Evolutionary conservation across 2,113 vertebrate genomes (phyloP), one percentile per base, ranked within the genome.

Genomic region (Nycticorax nycticorax): DNA sequence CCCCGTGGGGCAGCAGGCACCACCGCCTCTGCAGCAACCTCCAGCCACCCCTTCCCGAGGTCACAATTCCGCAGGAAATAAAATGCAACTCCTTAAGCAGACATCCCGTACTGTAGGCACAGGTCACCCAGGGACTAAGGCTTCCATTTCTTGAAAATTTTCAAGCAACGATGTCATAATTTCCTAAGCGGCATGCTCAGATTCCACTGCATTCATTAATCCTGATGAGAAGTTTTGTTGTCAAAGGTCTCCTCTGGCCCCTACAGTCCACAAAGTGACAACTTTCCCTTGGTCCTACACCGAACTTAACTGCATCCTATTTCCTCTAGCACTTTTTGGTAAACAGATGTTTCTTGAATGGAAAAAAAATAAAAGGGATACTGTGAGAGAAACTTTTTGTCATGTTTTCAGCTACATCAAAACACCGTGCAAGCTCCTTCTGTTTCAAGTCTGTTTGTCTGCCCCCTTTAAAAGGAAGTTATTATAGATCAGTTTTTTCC

Each of bases 201-300:
- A 2, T 50, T 48, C 32, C 39, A 22, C 43, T 57, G 12, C 23
- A 27, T 10, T n/a, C 19, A 8, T 39, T 33, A 21, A 47, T 23
- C 19, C 63, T 52, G 45, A 23, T 27, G 47, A 57, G 12, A 26
- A 53, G 24, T 62, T 20, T 43, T 48, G 20, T 22, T 72, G 53
- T 5, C 48, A 30, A 9, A n/a, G 3, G 24, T 9, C 39, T 63
- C 39, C 24, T 59, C n/a, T 53, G 60, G 69, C 12, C 18, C 18
- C 27, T n/a, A 0, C 0, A 37, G 55, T 14, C 13, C 41, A 21
- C 57, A 48, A 4, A 68, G 12, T 20, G 26, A n/a, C 72, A 62
- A 4, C 37, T 12, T 63, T 53, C 41, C 33, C 9, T 22, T 35
- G 41, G 35, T 45, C 45, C 72, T 64, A 3, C 2, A 43, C 8